These are phyloP conservation scores for Dolichallabes microphthalmus DNA, from an alignment of 2,113 vertebrate genomes.

Conservation along the genomic window DNA sequence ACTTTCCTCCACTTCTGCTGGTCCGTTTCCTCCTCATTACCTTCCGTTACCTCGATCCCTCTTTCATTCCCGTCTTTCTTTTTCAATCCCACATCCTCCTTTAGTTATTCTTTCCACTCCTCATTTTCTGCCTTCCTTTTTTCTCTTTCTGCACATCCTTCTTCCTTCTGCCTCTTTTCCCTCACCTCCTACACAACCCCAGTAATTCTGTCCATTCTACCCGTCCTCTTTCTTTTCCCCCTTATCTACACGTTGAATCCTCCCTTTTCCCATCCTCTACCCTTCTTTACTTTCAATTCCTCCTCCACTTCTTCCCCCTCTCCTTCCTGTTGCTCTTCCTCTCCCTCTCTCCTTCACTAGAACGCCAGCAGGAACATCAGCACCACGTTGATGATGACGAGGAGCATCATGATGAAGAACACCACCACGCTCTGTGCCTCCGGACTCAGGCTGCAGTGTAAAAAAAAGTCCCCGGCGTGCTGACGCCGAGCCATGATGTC, in stretches of 20 bases:
- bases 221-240: background rate
- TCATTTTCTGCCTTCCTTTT: background rate
- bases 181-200: background rate
- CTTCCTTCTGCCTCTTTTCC: slow-evolving; percentile 32
- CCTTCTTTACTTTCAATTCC: background rate
- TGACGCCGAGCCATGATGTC: slow-evolving; percentile 75
- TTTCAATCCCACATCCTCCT: background rate
- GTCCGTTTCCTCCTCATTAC: background rate
- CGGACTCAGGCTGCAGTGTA: slow-evolving; percentile 92
- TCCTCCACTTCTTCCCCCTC: background rate
- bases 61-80: background rate
- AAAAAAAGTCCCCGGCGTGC: slow-evolving; percentile 77
- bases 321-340: background rate
- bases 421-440: slow-evolving; percentile 93
- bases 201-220: background rate
- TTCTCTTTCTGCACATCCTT: background rate
- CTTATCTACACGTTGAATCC: background rate
- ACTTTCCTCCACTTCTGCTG: background rate
- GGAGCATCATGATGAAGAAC: slow-evolving; percentile 91
- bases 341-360: slow-evolving; percentile 70
- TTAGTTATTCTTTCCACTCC: background rate
- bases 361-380: slow-evolving; percentile 96
- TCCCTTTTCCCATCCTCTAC: background rate
- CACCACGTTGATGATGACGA: slow-evolving; percentile 95
- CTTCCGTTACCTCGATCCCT: background rate